phyloP scores from a whole-genome alignment of 1,140 invertebrate species.

The Drosophila grimshawi region DNA sequence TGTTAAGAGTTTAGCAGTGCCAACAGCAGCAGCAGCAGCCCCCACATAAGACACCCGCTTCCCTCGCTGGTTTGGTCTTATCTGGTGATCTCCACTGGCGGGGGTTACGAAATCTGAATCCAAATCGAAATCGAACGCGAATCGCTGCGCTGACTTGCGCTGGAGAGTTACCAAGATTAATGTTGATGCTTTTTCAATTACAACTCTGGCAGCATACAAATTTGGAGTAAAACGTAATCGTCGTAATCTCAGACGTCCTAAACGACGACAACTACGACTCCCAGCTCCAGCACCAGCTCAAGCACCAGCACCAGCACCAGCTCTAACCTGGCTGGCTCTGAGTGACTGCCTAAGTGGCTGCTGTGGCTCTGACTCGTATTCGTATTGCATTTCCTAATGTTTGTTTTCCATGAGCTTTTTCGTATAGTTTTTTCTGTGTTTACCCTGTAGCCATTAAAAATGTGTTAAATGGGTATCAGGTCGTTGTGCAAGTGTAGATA shows the following conservation, averaged over 20 bases:
- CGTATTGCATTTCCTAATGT: conserved; percentile 84
- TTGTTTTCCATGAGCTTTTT: conserved; percentile 78
- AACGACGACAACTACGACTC: conserved; percentile 63
- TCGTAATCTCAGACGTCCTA: conserved; percentile 83
- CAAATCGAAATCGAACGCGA: conserved; percentile 43
- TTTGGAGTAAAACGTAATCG: conserved; percentile 84
- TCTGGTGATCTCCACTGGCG: conserved; percentile 38
- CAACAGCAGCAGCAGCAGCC: conserved; percentile 35
- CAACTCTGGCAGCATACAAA: conserved; percentile 82
- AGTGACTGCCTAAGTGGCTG: conserved; percentile 81
- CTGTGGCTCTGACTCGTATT: conserved; percentile 51
- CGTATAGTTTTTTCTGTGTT: background rate
- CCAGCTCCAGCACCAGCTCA: conserved; percentile 21
- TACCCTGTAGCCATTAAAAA: conserved; percentile 1
- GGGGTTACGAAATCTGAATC: conserved; percentile 61
- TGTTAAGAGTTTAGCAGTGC: conserved; percentile 37
- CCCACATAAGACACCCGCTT: conserved; percentile 70
- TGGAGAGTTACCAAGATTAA: conserved; percentile 81
- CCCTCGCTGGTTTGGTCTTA: conserved; percentile 53
- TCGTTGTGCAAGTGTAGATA: no score
- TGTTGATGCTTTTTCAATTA: conserved; percentile 85
- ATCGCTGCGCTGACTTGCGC: conserved; percentile 30
- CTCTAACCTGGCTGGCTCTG: conserved; percentile 31
- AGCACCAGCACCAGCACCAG: conserved; percentile 18
- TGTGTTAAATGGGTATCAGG: background rate